Base-by-base conservation (phyloP, 2,113 vertebrate species). In the Leiothrix lutea region DNA sequence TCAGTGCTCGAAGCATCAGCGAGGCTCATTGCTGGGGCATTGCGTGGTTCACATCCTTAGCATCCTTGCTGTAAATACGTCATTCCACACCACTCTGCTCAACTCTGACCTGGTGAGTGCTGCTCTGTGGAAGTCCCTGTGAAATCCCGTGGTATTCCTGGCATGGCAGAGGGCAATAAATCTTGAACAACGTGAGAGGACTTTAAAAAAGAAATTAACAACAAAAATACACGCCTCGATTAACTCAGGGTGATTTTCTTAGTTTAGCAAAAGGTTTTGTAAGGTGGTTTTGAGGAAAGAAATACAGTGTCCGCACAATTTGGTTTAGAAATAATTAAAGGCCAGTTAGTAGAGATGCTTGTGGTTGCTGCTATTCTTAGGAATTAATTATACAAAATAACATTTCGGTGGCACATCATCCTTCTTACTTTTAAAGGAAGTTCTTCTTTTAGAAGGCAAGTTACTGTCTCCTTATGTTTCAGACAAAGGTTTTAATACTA, bases 71-170 rank as follows among this genome's bases (percentile, higher is more conserved):
- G 35, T 45, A 65, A 82, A 25, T 54, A 42, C 19, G 50, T 95
- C 96, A 86, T 36, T 81, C 1, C 4, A 7, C 78, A 18, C 8
- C 1, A 48, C 51, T 71, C 61, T 77, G 92, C 72, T 92, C 86
- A 93, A 92, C 96, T 90, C 91, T 96, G 94, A 86, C 92, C 94
- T 8, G 86, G 75, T 86, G 88, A 96, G 11, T 35, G 80, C 83
- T 83, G 90, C 35, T 50, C 85, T 60, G 29, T 73, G 67, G 69
- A 85, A 88, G 93, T 78, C 62, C 29, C 88, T 77, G 50, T 82
- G 91, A 97, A 73, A 91, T 78, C 85, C 47, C 28, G 5, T 85
- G 91, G 74, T 80, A 40, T 90, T 83, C 81, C 74, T 91, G 91
- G 87, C 35, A 18, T 35, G 58, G 79, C 66, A 69, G 54, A 77